Percentiles rank a stretch among this genome's conserved stretches.
These are phyloP conservation scores for Glossosoma conforme DNA, from an alignment of 1,140 invertebrate species.

Conservation along the genomic window DNA sequence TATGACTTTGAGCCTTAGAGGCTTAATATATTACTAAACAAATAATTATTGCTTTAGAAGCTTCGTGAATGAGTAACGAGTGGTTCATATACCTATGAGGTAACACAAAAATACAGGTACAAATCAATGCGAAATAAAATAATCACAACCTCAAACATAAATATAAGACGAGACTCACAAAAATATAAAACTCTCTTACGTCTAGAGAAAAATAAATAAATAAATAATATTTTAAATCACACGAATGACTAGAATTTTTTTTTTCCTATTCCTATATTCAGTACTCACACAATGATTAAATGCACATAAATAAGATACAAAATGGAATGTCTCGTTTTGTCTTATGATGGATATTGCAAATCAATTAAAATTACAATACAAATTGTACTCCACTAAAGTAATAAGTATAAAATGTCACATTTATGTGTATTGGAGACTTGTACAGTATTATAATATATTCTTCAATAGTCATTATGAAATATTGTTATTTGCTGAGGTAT, in stretches of 20 bases:
- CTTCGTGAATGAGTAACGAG: conserved; percentile 27
- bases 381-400: background rate
- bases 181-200: background rate
- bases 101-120: conserved; percentile 4
- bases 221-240: too few species aligned
- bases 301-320: too few species aligned
- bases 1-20: conserved; percentile 22
- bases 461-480: conserved; percentile 14
- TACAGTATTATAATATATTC: conserved; percentile 2
- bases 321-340: too few species aligned
- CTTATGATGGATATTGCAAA: too few species aligned
- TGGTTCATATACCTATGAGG: conserved; percentile 3
- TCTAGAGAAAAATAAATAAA: background rate
- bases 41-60: conserved; percentile 31
- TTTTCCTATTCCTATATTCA: too few species aligned
- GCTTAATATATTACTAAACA: conserved; percentile 14
- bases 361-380: too few species aligned
- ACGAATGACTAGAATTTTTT: too few species aligned
- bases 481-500: conserved; percentile 27
- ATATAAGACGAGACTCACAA: background rate
- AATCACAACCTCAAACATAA: conserved; percentile 17
- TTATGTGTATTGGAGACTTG: background rate
- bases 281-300: too few species aligned
- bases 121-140: conserved; percentile 3
- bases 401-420: conserved; percentile 3